phyloP scores from a whole-genome alignment of 2,888 invertebrate genomes.

The Caradrina clavipalpis region DNA sequence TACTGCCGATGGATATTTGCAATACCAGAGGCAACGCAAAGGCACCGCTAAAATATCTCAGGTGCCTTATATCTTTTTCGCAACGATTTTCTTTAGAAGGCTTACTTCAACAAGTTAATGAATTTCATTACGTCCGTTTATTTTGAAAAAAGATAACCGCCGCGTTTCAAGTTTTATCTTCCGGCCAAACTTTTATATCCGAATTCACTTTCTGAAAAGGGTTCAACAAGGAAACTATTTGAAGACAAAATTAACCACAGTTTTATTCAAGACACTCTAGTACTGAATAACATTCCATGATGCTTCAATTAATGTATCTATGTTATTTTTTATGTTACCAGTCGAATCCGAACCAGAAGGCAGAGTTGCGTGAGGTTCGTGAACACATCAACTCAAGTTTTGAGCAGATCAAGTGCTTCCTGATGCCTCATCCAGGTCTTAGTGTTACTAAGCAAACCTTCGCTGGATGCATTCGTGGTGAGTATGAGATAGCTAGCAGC shows the following conservation, averaged over 20 bases:
- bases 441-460: slow-evolving; percentile 98
- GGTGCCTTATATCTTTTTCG: too few relatives aligned
- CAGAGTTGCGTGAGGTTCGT: slow-evolving; percentile 96
- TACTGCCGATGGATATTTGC: too few relatives aligned
- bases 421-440: slow-evolving; percentile 99
- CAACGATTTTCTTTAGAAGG: too few relatives aligned
- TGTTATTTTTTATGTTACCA: slow-evolving; percentile 62
- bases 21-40: too few relatives aligned
- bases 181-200: not conserved
- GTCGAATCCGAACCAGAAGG: slow-evolving; percentile 96
- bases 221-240: not conserved
- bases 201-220: too few relatives aligned
- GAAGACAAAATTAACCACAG: too few relatives aligned
- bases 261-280: not conserved
- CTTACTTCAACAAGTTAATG: too few relatives aligned
- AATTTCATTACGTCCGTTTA: too few relatives aligned
- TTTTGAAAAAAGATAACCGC: too few relatives aligned
- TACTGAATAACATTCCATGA: not conserved
- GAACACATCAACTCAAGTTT: slow-evolving; percentile 98
- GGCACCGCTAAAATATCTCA: too few relatives aligned
- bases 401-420: slow-evolving; percentile 97
- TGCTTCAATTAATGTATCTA: too few relatives aligned
- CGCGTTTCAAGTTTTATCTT: too few relatives aligned
- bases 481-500: slow-evolving; percentile 18
- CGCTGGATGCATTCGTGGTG: slow-evolving; percentile 95